Percentiles rank a stretch among this genome's conserved stretches.
Evolutionary conservation across 2,888 invertebrate species (phyloP).

Genomic region (Agriopis marginaria): DNA sequence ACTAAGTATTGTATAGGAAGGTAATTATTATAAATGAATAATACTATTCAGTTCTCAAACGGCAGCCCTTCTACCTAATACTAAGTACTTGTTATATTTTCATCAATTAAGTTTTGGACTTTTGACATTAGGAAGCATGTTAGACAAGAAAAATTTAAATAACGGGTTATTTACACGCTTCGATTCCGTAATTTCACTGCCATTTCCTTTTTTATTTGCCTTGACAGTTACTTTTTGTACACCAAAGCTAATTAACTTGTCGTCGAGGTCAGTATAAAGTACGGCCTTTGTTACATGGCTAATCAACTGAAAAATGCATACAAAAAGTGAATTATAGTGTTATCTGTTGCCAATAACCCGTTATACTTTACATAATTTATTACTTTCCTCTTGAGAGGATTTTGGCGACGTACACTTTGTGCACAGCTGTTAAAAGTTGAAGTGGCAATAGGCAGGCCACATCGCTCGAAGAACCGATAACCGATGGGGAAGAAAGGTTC

Average conservation of each 20-base stretch:
- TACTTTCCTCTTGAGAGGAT: too few species aligned
- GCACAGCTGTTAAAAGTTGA: too few species aligned
- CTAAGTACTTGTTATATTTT: too few species aligned
- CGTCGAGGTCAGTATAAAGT: slow-evolving; percentile 57
- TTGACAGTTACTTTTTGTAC: slow-evolving; percentile 71
- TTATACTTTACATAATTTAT: neutral
- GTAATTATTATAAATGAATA: too few species aligned
- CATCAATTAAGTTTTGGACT: neutral
- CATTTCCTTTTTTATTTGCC: slow-evolving; percentile 65
- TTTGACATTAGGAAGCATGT: slow-evolving; percentile 18
- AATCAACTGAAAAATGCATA: slow-evolving; percentile 71
- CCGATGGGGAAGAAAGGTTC: too few species aligned
- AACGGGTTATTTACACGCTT: slow-evolving; percentile 14
- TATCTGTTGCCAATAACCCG: slow-evolving; percentile 2
- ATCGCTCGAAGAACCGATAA: too few species aligned
- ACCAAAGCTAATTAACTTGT: slow-evolving; percentile 63
- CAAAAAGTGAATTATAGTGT: slow-evolving; percentile 44
- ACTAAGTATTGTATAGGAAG: too few species aligned
- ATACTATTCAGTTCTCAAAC: too few species aligned
- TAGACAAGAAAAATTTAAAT: slow-evolving; percentile 13
- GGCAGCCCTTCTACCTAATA: neutral
- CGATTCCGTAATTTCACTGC: slow-evolving; percentile 49
- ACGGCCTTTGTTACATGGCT: slow-evolving; percentile 77
- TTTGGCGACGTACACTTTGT: too few species aligned
- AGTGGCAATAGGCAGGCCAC: too few species aligned